Conservation (phyloP, 35 echinoderm and acorn worm genomes). For the Diadema setosum region DNA sequence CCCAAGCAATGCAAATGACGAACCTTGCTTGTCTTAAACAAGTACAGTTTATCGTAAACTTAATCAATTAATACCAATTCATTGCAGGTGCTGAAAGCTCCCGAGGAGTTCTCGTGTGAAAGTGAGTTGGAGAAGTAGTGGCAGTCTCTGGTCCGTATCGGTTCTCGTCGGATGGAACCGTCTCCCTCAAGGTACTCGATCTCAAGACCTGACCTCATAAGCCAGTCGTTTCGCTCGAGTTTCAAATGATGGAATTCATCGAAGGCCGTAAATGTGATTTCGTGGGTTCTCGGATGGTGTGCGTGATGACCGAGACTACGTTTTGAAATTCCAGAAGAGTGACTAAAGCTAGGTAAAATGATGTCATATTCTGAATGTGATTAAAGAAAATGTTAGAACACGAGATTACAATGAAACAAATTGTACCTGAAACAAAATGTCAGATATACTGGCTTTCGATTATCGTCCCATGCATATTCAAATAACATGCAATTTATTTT, state of each 20-base stretch:
- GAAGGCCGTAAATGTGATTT: background rate
- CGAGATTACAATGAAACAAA: no score
- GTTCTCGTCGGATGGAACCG: background rate
- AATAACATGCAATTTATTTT: no score
- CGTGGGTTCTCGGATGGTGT: background rate
- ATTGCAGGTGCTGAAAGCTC: background rate
- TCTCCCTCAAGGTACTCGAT: background rate
- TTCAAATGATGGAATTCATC: background rate
- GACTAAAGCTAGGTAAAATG: background rate
- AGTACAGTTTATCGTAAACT: background rate
- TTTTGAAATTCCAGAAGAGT: background rate
- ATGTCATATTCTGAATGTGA: constrained; percentile 11
- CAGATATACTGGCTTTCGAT: no score
- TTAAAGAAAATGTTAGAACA: no score
- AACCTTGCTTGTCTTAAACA: no score
- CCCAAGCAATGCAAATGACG: no score
- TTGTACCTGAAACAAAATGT: no score
- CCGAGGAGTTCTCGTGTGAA: background rate
- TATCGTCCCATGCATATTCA: no score
- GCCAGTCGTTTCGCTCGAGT: background rate
- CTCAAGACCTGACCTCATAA: background rate
- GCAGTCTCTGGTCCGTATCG: background rate
- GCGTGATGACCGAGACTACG: background rate
- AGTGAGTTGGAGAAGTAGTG: background rate
- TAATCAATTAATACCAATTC: background rate